Percentiles rank a stretch among this genome's conserved stretches.
Conservation (phyloP, 2,888 invertebrate genomes). For the Biston stratarius region DNA sequence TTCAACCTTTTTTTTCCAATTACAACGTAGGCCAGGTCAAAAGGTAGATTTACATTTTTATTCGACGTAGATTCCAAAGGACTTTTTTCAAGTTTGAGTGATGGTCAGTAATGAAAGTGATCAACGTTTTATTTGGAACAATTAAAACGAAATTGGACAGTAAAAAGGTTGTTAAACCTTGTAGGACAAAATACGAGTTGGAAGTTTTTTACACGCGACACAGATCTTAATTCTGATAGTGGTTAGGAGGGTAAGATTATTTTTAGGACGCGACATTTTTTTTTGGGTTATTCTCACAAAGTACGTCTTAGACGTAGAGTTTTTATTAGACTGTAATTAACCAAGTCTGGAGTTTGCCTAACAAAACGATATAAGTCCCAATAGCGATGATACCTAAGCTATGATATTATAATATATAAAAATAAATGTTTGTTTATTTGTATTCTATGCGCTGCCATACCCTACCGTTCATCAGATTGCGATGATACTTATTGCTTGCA, state of each 20-base stretch:
- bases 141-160: constrained; percentile 37
- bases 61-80: constrained; percentile 60
- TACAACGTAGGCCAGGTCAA: constrained; percentile 66
- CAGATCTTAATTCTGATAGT: constrained; percentile 16
- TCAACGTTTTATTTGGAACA: constrained; percentile 46
- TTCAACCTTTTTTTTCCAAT: constrained; percentile 65
- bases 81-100: constrained; percentile 48
- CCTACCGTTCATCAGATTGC: no score
- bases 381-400: no score
- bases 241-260: not conserved
- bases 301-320: not conserved
- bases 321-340: no score
- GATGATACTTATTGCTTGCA: no score
- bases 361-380: no score
- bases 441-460: no score
- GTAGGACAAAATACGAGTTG: constrained; percentile 11
- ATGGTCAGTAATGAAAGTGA: constrained; percentile 45
- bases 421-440: no score
- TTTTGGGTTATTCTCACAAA: not conserved
- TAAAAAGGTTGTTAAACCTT: constrained; percentile 31
- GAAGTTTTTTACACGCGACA: constrained; percentile 12
- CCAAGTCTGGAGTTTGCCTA: no score
- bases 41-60: constrained; percentile 79
- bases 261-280: not conserved
- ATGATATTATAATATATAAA: no score